phyloP scores from a whole-genome alignment of 2,888 invertebrate species.

The Drosophila silvestris region DNA sequence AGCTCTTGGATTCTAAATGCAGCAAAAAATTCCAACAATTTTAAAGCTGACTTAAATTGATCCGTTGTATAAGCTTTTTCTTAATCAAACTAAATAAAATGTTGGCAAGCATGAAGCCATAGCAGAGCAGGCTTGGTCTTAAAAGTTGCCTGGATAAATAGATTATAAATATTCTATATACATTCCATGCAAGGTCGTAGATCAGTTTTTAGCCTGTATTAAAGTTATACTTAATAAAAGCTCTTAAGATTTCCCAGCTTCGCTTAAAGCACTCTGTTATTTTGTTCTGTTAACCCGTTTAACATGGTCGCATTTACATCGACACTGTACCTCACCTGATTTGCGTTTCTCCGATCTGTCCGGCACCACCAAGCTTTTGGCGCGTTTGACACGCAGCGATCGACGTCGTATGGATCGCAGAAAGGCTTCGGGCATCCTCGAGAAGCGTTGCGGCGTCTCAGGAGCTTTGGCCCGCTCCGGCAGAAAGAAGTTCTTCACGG shows the following conservation, averaged over 20 bases:
- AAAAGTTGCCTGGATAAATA: not conserved
- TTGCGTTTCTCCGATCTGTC: slow-evolving; percentile 91
- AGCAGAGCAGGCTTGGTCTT: not conserved
- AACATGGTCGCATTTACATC: slow-evolving; percentile 66
- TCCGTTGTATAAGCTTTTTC: not conserved
- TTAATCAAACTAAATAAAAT: not conserved
- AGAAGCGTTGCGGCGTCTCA: slow-evolving; percentile 87
- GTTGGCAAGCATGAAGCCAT: not conserved
- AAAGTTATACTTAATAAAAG: not conserved
- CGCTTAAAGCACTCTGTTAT: not conserved
- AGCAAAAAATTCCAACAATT: not conserved
- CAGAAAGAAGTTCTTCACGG: slow-evolving; percentile 91
- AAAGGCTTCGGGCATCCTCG: slow-evolving; percentile 90
- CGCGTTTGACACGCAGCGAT: slow-evolving; percentile 90
- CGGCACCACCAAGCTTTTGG: slow-evolving; percentile 89
- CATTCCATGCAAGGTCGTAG: not conserved
- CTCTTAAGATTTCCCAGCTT: not conserved
- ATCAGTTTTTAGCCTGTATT: not conserved
- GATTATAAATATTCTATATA: not conserved
- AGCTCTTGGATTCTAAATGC: not conserved
- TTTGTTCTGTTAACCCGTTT: not conserved
- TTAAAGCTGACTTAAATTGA: not conserved
- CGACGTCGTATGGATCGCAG: slow-evolving; percentile 90
- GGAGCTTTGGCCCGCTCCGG: slow-evolving; percentile 87
- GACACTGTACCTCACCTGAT: slow-evolving; percentile 88